Evolutionary conservation across 2,113 vertebrate species (phyloP).

Genomic region (Ceyx melanurus): DNA sequence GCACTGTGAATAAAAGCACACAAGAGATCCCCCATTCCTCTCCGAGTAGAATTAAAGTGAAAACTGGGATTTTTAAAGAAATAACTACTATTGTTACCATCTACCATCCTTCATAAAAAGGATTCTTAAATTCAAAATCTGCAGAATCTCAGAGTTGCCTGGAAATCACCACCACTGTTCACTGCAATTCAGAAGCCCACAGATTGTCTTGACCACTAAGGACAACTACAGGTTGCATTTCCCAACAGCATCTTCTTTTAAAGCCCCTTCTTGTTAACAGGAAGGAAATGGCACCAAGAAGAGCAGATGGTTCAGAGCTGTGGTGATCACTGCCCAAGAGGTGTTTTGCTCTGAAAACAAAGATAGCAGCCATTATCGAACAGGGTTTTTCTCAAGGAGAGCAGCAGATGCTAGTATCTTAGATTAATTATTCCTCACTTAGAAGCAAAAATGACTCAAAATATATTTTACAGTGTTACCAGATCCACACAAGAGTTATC

Average conservation of each 20-base stretch:
- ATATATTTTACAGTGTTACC: not conserved
- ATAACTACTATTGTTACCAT: not conserved
- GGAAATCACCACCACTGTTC: not conserved
- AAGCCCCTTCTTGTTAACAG: not conserved
- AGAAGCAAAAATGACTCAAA: not conserved
- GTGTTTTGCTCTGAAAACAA: not conserved
- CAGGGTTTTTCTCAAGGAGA: not conserved
- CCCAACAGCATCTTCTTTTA: not conserved
- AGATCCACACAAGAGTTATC: not conserved
- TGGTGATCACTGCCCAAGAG: not conserved
- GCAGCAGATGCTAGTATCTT: not conserved
- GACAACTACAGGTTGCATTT: not conserved
- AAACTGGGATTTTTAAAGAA: not conserved
- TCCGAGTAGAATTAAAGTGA: not conserved
- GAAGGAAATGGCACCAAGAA: not conserved
- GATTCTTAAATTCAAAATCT: not conserved
- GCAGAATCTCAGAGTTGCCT: not conserved
- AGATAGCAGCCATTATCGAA: not conserved
- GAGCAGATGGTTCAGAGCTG: not conserved
- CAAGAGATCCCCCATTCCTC: not conserved
- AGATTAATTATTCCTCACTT: not conserved
- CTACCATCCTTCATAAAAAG: not conserved
- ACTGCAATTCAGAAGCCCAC: not conserved
- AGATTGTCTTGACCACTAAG: not conserved
- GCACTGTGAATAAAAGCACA: not conserved